Evolutionary conservation across 2,113 vertebrate genomes (phyloP).

Genomic region (Saguinus imperator): DNA sequence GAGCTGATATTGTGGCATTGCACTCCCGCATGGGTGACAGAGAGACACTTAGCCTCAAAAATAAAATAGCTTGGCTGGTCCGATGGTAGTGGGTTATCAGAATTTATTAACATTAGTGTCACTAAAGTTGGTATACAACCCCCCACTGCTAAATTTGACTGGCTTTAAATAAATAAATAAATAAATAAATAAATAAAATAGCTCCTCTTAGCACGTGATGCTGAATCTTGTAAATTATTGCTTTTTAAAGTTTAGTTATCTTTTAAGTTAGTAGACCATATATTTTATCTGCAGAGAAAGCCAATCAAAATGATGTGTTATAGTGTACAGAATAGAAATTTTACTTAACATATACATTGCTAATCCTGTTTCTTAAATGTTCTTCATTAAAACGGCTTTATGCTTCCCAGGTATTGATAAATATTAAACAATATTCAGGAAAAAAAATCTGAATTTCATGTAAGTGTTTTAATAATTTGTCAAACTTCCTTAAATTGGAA

Average conservation of each 20-base stretch:
- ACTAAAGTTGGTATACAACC: no score
- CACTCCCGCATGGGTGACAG: no score
- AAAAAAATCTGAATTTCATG: constrained; percentile 54
- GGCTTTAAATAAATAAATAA: no score
- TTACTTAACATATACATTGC: constrained; percentile 3
- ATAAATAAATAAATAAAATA: background rate
- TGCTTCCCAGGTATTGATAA: constrained; percentile 35
- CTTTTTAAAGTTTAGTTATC: background rate
- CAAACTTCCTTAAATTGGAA: constrained; percentile 53
- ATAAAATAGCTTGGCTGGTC: no score
- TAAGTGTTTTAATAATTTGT: constrained; percentile 16
- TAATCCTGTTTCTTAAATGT: background rate
- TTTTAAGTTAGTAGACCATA: background rate
- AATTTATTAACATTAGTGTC: no score
- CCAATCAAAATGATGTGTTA: background rate
- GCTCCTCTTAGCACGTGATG: background rate
- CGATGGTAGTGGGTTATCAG: no score
- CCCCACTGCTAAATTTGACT: no score
- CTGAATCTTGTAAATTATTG: background rate
- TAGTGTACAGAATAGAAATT: background rate
- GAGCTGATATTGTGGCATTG: no score
- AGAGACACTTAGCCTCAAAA: no score
- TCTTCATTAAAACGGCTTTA: constrained; percentile 37
- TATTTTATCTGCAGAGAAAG: constrained; percentile 15
- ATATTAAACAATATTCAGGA: background rate